Conservation (phyloP, 2,888 invertebrate genomes). For the Callyntrura guangdongensis region DNA sequence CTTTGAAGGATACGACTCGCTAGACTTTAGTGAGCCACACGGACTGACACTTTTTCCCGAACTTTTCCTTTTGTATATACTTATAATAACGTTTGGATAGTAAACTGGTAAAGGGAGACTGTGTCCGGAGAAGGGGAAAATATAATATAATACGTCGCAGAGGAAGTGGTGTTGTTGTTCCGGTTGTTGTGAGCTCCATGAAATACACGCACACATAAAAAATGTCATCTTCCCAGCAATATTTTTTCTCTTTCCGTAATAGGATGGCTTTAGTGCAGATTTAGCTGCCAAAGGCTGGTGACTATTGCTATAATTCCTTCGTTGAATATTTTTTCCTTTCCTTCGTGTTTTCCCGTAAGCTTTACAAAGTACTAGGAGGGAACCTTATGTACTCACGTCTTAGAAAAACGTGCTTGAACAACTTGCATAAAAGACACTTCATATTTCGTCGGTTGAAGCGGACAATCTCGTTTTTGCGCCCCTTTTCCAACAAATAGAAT, state of each 20-base stretch:
- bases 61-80: constrained; percentile 32
- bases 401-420: background rate
- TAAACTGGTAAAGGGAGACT: too few relatives aligned
- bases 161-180: constrained; percentile 30
- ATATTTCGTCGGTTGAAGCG: constrained; percentile 40
- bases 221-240: constrained; percentile 53
- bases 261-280: constrained; percentile 54
- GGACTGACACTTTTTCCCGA: constrained; percentile 58
- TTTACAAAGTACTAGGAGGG: background rate
- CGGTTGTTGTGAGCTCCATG: constrained; percentile 18
- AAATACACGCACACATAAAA: constrained; percentile 59
- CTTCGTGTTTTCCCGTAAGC: background rate
- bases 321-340: constrained; percentile 18
- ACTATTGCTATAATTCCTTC: constrained; percentile 17
- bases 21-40: constrained; percentile 59
- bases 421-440: background rate
- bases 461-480: constrained; percentile 19
- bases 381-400: background rate
- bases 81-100: constrained; percentile 18
- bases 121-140: constrained; percentile 2
- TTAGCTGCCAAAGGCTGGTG: constrained; percentile 5
- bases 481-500: constrained; percentile 2
- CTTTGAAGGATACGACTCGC: constrained; percentile 61
- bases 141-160: constrained; percentile 21
- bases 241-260: constrained; percentile 58